These are phyloP conservation scores for Chaetogeoica ovagalla DNA, from an alignment of 2,888 invertebrate genomes.

Conservation along the genomic window DNA sequence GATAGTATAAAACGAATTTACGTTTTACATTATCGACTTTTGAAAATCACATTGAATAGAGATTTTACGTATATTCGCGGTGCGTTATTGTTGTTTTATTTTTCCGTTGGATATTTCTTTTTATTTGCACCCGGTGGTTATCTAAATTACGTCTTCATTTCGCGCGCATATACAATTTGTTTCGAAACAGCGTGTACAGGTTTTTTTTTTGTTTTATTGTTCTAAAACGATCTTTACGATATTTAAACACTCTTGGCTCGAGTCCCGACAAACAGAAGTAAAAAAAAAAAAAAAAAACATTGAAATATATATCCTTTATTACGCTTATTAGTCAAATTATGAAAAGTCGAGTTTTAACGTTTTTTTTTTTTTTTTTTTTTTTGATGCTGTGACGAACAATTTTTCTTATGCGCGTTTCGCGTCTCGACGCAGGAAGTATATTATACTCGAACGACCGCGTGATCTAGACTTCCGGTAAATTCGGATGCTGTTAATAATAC, in stretches of 20 bases:
- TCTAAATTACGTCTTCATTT: not conserved
- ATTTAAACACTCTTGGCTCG: slow-evolving; percentile 33
- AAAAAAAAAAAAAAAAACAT: not conserved
- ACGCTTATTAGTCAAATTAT: slow-evolving; percentile 51
- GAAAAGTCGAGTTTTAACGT: slow-evolving; percentile 32
- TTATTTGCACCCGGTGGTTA: too few species aligned
- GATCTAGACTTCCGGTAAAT: slow-evolving; percentile 18
- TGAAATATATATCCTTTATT: slow-evolving; percentile 34
- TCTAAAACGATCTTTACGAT: slow-evolving; percentile 33
- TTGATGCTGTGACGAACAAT: slow-evolving; percentile 5
- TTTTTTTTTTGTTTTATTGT: not conserved
- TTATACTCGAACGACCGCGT: not conserved
- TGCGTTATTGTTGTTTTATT: too few species aligned
- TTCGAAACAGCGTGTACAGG: not conserved
- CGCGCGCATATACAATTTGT: not conserved
- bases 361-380: not conserved
- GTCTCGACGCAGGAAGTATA: not conserved
- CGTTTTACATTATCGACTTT: too few species aligned
- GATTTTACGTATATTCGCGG: too few species aligned
- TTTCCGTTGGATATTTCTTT: not conserved
- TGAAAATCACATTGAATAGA: too few species aligned
- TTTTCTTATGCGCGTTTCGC: not conserved
- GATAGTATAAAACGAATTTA: too few species aligned
- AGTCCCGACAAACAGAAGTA: not conserved
- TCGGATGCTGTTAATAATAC: too few species aligned